phyloP scores from a whole-genome alignment of 1,140 invertebrate genomes.

The Solenopsis invicta region DNA sequence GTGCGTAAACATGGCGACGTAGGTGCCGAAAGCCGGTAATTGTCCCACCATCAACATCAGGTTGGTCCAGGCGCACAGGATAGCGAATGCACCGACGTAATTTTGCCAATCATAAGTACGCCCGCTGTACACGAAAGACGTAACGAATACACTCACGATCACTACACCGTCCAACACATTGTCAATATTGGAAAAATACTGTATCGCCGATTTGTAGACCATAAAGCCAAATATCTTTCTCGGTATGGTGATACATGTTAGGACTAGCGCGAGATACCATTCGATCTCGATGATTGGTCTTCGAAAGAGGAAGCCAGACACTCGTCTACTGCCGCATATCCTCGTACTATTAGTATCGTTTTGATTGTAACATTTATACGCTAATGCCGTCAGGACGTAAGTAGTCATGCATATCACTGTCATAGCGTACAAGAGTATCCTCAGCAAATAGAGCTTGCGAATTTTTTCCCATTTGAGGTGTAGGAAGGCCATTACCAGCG shows the following conservation, averaged over 20 bases:
- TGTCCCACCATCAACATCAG: slow-evolving; percentile 90
- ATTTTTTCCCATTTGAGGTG: slow-evolving; percentile 90
- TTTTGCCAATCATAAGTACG: slow-evolving; percentile 88
- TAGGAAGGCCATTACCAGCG: slow-evolving; percentile 89
- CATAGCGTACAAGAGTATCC: slow-evolving; percentile 88
- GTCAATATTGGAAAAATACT: slow-evolving; percentile 89
- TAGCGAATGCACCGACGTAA: slow-evolving; percentile 89
- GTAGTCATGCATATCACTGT: slow-evolving; percentile 89
- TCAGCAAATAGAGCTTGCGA: slow-evolving; percentile 89
- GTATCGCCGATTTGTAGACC: slow-evolving; percentile 87
- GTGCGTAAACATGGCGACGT: slow-evolving; percentile 90
- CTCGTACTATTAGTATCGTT: slow-evolving; percentile 81
- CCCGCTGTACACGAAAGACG: slow-evolving; percentile 84
- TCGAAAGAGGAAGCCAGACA: slow-evolving; percentile 86
- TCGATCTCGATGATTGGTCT: slow-evolving; percentile 87
- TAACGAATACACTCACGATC: slow-evolving; percentile 88
- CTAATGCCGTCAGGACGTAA: slow-evolving; percentile 88
- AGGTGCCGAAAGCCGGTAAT: slow-evolving; percentile 89
- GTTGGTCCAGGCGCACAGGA: slow-evolving; percentile 90
- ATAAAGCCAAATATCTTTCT: slow-evolving; percentile 88
- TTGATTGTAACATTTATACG: slow-evolving; percentile 85
- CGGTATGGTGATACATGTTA: slow-evolving; percentile 88
- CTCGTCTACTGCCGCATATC: slow-evolving; percentile 86
- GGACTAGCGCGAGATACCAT: slow-evolving; percentile 87
- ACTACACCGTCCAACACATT: slow-evolving; percentile 89